Percentiles rank a stretch among this genome's conserved stretches.
Evolutionary conservation across 2,888 invertebrate species (phyloP).

Genomic region (Auanema sp.): DNA sequence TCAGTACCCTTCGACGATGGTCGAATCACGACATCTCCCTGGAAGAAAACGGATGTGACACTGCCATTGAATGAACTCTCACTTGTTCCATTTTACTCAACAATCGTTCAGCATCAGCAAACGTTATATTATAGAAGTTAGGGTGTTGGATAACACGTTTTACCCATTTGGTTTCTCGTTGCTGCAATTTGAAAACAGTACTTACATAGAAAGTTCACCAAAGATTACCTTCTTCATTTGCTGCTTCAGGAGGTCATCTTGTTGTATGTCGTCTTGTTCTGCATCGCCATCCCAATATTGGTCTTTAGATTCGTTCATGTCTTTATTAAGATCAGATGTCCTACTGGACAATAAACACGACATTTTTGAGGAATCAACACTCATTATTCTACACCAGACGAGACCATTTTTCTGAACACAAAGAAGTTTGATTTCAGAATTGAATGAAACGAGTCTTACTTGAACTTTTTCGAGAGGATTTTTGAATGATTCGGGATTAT

Average conservation of each 20-base stretch:
- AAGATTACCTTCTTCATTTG: too few relatives aligned
- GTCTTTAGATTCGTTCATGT: too few relatives aligned
- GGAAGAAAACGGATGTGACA: constrained; percentile 72
- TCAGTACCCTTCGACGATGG: constrained; percentile 94
- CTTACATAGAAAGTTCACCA: too few relatives aligned
- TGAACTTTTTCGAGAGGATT: constrained; percentile 90
- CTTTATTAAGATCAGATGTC: constrained; percentile 78
- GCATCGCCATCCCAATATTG: constrained; percentile 51
- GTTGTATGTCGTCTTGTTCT: constrained; percentile 81
- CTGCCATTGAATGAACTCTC: background rate
- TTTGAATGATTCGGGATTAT: constrained; percentile 78
- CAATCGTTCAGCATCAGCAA: constrained; percentile 84
- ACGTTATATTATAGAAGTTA: constrained; percentile 93
- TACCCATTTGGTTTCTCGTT: constrained; percentile 68
- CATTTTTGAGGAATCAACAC: constrained; percentile 92
- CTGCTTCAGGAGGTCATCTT: constrained; percentile 67
- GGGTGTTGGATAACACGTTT: constrained; percentile 97
- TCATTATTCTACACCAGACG: constrained; percentile 76
- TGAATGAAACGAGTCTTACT: constrained; percentile 62
- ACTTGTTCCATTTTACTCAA: constrained; percentile 85
- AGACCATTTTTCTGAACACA: constrained; percentile 51
- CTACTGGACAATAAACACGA: constrained; percentile 82
- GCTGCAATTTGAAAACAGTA: background rate
- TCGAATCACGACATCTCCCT: constrained; percentile 89
- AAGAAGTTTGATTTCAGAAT: background rate